These are phyloP conservation scores for Patella vulgata DNA, from an alignment of 1,140 invertebrate species.

Conservation along the genomic window DNA sequence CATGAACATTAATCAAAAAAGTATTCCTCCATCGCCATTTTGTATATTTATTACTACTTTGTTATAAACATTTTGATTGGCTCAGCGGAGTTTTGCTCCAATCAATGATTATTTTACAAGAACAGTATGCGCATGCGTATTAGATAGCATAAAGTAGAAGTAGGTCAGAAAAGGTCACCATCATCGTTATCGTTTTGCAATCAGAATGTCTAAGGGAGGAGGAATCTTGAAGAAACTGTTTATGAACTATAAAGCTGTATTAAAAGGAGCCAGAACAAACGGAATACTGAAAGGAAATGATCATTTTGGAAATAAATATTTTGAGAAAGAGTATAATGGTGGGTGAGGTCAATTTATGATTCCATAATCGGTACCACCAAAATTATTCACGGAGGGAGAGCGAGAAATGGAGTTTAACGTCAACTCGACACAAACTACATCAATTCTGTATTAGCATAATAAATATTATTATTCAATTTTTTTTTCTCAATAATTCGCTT, in stretches of 20 bases:
- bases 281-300: slow-evolving; percentile 3
- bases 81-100: not conserved
- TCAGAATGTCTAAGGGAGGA: not conserved
- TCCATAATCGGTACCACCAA: too few species aligned
- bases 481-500: too few species aligned
- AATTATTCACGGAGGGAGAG: too few species aligned
- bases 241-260: not conserved
- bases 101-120: not conserved
- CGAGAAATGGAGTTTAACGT: too few species aligned
- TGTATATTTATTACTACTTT: not conserved
- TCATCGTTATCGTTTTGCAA: not conserved
- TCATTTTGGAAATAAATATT: slow-evolving; percentile 9
- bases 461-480: too few species aligned
- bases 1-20: too few species aligned
- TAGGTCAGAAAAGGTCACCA: not conserved
- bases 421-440: too few species aligned
- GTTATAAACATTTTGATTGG: not conserved
- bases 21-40: too few species aligned
- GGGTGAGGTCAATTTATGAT: too few species aligned
- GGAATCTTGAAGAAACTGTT: not conserved
- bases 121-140: not conserved
- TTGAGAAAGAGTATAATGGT: too few species aligned
- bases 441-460: too few species aligned
- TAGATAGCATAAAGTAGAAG: slow-evolving; percentile 7
- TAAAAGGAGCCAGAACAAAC: not conserved